Evolutionary conservation across 2,113 vertebrate species (phyloP), one percentile per base, ranked within the genome.

Genomic region (Rhodinocichla rosea): DNA sequence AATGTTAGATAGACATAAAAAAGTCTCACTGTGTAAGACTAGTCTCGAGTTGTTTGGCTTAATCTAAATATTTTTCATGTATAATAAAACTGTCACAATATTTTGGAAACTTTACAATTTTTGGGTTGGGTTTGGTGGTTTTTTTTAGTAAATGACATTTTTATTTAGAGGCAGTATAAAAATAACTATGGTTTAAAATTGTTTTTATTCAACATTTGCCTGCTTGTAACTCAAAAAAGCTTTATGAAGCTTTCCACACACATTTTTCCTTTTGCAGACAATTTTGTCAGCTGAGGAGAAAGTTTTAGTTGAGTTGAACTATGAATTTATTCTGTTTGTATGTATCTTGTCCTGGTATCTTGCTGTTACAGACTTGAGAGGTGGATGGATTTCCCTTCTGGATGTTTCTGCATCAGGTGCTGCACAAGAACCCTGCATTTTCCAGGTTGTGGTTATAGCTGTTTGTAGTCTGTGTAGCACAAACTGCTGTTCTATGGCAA

Each of bases 401-500:
- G 62, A 13, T 57, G 28, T 70, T 90, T 88, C 52, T 85, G 50
- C 9, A 53, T 44, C 71, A 78, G 79, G 67, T 32, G 33, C 30
- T 77, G 35, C 33, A 59, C 44, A 69, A 85, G 70, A 96, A 67
- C 42, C 24, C 47, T 77, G 59, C 27, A 19, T 80, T 95, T 85
- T 86, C 71, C 71, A 83, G 45, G 75, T 53, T 95, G 33, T 92
- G 70, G 62, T 50, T 62, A 45, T 24, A 68, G 57, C 27, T 94
- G 65, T 78, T 57, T 45, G 67, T 68, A 76, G 74, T 62, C 35
- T 91, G 30, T 2, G 2, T 27, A 53, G 75, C 79, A 83, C 50
- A 83, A 83, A 69, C 55, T 76, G 59, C 55, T 90, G 67, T 74
- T 94, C 86, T 88, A 16, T 40, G 83, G 86, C 74, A 83, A 63